Base-by-base conservation (phyloP, 2,113 vertebrate species). In the Labeo rohita region DNA sequence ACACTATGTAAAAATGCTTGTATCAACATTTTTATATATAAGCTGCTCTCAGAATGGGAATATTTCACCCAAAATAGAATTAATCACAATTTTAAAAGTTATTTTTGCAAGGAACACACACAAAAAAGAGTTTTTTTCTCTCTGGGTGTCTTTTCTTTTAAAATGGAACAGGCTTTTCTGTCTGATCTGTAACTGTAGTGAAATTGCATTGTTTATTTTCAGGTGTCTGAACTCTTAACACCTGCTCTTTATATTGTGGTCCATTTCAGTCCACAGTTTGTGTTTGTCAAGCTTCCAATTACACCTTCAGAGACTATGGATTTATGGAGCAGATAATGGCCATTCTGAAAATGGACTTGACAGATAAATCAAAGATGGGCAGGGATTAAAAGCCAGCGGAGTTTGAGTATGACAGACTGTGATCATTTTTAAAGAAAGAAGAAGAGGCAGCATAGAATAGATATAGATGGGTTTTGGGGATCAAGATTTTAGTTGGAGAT, bases 321-420 rank as follows among this genome's bases (percentile, higher is more conserved):
- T 90, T 90, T 87, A 88, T 84, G 61, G 79, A 83, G 59, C 78
- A 89, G 86, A 85, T 90, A 81, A 90, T 88, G 72, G 56, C 61
- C 66, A 65, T 89, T 85, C 82, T 75, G 76, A 77, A 68, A 86
- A 85, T 84, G 87, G 73, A 68, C 84, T 80, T 85, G 79, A 86
- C 89, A 89, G 73, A 90, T 89, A 84, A 90, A 91, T 90, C 90
- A 90, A 77, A 47, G 28, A n/a, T 9, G 34, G 73, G 74, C 61
- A 16, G 10, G 59, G 68, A 72, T 80, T 59, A 74, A 18, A 73
- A 80, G 21, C 80, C 75, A 21, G 52, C 6, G 11, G 74, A 10
- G 47, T 76, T 49, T n/a, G 72, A 3, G n/a, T 54, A 52, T 84
- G 66, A 74, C 28, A 86, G 63, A 52, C 12, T 56, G 28, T 76